Evolutionary conservation across 2,888 invertebrate species (phyloP).

Genomic region (Agrotis exclamationis): DNA sequence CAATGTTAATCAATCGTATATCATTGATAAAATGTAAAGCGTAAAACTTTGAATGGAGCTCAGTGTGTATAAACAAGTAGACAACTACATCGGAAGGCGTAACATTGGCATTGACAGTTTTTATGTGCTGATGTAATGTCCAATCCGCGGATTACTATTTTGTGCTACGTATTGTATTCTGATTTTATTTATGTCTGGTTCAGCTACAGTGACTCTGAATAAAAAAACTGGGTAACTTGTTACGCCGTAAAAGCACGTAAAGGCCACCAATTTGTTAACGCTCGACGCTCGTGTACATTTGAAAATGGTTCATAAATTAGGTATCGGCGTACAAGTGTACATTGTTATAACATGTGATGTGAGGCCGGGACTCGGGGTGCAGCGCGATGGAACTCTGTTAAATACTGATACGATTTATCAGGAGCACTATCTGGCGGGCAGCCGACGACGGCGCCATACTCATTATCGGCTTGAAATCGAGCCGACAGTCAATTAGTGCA

Average conservation of each 20-base stretch:
- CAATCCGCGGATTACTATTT: conserved; percentile 75
- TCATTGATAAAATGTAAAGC: conserved; percentile 62
- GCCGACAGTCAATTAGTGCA: conserved; percentile 74
- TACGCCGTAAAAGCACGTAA: conserved; percentile 72
- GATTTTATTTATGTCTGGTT: conserved; percentile 80
- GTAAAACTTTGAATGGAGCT: conserved; percentile 73
- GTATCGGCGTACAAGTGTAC: conserved; percentile 39
- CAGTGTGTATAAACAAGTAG: conserved; percentile 61
- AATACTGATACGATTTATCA: conserved; percentile 76
- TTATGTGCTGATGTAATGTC: conserved; percentile 82
- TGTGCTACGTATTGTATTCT: conserved; percentile 80
- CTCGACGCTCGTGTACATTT: conserved; percentile 58
- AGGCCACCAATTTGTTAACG: conserved; percentile 72
- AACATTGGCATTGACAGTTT: conserved; percentile 86
- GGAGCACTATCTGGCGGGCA: conserved; percentile 73
- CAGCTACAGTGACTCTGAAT: conserved; percentile 79
- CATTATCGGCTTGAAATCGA: conserved; percentile 78
- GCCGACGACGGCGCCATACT: conserved; percentile 73
- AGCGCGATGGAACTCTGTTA: conserved; percentile 60
- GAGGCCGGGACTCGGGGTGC: conserved; percentile 61
- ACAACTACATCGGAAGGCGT: conserved; percentile 72
- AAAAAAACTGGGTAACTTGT: conserved; percentile 71
- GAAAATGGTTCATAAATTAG: conserved; percentile 49
- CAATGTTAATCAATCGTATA: conserved; percentile 49
- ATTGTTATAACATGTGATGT: conserved; percentile 46